A percentile compares a stretch with the other conserved stretches of the same genome.
Evolutionary conservation across 2,113 vertebrate genomes (phyloP).

Genomic region (Phrynosoma blainvillii): DNA sequence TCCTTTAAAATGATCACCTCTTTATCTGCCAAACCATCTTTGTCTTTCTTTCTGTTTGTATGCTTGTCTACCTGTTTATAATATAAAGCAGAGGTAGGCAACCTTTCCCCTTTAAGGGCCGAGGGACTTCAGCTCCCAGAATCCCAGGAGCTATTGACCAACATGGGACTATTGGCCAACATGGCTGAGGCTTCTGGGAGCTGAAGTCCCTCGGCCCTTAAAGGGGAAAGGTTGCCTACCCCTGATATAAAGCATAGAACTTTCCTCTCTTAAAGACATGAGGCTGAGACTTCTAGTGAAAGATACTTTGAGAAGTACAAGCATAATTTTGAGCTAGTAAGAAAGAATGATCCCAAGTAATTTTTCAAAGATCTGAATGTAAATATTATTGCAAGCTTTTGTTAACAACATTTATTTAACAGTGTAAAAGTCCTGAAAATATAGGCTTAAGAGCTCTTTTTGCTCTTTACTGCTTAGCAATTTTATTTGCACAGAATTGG

Average conservation of each 20-base stretch:
- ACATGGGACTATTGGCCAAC: no score
- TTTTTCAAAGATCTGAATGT: background rate
- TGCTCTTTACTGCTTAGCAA: background rate
- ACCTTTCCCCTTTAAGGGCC: no score
- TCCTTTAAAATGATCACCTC: background rate
- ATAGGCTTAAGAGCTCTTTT: background rate
- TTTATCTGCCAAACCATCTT: background rate
- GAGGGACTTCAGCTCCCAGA: no score
- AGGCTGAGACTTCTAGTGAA: background rate
- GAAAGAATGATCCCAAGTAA: background rate
- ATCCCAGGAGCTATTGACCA: no score
- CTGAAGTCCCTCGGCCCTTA: no score
- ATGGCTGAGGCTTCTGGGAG: no score
- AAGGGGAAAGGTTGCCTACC: no score
- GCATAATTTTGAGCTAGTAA: background rate
- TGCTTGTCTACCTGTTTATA: background rate
- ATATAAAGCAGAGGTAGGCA: no score
- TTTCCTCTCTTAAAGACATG: background rate
- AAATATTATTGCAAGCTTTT: background rate
- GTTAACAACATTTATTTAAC: no score
- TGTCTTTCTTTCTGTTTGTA: background rate
- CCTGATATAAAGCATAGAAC: background rate
- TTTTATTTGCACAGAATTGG: background rate
- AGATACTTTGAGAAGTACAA: background rate
- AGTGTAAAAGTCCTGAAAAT: background rate